Evolutionary conservation across 2,888 invertebrate genomes (phyloP).

Genomic region (Anticlea derivata): DNA sequence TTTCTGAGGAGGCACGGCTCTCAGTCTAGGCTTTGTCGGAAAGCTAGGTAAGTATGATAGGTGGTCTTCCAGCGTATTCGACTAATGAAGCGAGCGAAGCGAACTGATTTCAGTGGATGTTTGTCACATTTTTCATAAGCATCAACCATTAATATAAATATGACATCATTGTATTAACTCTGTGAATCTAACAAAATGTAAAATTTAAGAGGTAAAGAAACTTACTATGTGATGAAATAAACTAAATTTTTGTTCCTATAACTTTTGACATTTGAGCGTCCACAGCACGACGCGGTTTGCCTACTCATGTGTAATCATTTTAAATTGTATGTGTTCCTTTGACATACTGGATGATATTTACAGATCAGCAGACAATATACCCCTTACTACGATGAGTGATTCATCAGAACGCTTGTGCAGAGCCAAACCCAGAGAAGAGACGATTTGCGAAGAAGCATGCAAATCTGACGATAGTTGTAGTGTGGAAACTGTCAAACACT

Average conservation of each 20-base stretch:
- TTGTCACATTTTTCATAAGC: neutral
- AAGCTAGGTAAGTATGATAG: constrained; percentile 83
- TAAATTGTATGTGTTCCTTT: neutral
- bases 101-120: neutral
- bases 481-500: constrained; percentile 84
- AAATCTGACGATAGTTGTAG: constrained; percentile 78
- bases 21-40: constrained; percentile 90
- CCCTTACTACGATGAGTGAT: constrained; percentile 74
- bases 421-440: constrained; percentile 70
- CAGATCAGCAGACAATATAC: constrained; percentile 80
- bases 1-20: constrained; percentile 91
- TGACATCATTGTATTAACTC: no score
- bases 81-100: no score
- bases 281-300: no score
- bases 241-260: no score
- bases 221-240: no score
- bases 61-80: no score
- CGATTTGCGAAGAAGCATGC: constrained; percentile 73
- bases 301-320: no score
- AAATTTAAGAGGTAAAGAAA: no score
- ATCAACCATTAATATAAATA: no score
- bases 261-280: no score
- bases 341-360: constrained; percentile 5
- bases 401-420: constrained; percentile 80
- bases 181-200: no score